A percentile compares a stretch with the other conserved stretches of the same genome.
These are phyloP conservation scores for Chaitophorus viminalis DNA, from an alignment of 2,888 invertebrate species.

Conservation along the genomic window DNA sequence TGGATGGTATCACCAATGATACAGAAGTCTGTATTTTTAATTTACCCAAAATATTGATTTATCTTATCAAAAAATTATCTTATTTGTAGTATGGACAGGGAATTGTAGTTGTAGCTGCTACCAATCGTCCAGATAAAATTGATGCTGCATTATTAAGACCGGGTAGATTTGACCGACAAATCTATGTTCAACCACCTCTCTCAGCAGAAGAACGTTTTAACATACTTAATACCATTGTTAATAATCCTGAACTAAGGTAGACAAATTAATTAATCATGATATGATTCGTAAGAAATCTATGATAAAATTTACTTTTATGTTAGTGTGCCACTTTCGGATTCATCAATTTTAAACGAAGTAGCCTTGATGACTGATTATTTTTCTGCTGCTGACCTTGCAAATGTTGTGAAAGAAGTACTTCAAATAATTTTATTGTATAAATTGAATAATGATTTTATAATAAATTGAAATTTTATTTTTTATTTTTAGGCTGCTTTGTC, in stretches of 20 bases:
- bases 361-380: slow-evolving; percentile 70
- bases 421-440: not conserved
- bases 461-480: slow-evolving; percentile 26
- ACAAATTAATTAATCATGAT: not conserved
- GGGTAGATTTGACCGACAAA: slow-evolving; percentile 73
- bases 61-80: not conserved
- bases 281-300: not conserved
- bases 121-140: slow-evolving; percentile 74
- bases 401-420: slow-evolving; percentile 72
- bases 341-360: slow-evolving; percentile 68
- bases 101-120: slow-evolving; percentile 74
- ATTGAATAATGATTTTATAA: not conserved
- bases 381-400: slow-evolving; percentile 75
- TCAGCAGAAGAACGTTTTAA: slow-evolving; percentile 68
- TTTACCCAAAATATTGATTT: not conserved
- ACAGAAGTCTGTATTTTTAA: slow-evolving; percentile 38
- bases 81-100: slow-evolving; percentile 64
- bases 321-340: slow-evolving; percentile 68
- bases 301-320: slow-evolving; percentile 33
- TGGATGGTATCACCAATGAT: slow-evolving; percentile 73
- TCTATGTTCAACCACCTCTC: slow-evolving; percentile 74
- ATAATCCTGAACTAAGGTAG: slow-evolving; percentile 63
- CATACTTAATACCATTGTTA: slow-evolving; percentile 69
- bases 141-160: slow-evolving; percentile 74
- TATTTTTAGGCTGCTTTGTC: slow-evolving; percentile 71